A percentile compares a stretch with the other conserved stretches of the same genome.
These are phyloP conservation scores for Rousettus madagascariensis DNA, from an alignment of 2,797 vertebrate genomes.

Conservation along the genomic window DNA sequence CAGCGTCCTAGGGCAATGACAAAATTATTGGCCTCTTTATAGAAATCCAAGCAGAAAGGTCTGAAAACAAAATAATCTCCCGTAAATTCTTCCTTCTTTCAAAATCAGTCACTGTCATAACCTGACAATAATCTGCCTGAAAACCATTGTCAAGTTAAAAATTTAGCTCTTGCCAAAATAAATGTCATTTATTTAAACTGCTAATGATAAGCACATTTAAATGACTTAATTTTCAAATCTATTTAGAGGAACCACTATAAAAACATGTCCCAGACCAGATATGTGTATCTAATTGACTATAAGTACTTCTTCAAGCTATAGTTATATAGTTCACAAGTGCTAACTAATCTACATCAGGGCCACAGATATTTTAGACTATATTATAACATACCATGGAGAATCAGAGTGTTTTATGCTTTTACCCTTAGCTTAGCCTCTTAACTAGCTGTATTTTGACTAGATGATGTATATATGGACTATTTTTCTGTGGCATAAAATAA, in stretches of 20 bases:
- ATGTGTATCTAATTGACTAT: conserved; percentile 29
- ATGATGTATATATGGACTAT: background rate
- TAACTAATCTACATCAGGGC: conserved; percentile 19
- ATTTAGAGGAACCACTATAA: conserved; percentile 64
- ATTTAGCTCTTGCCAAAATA: conserved; percentile 74
- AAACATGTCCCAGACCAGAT: conserved; percentile 56
- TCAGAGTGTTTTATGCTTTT: background rate
- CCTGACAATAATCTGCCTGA: conserved; percentile 64
- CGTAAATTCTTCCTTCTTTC: conserved; percentile 47
- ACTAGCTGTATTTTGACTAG: background rate
- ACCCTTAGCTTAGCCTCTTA: background rate
- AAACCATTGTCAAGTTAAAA: conserved; percentile 68
- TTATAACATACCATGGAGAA: background rate
- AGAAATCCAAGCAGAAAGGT: background rate
- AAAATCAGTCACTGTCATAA: conserved; percentile 55
- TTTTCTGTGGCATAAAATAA: background rate
- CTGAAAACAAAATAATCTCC: conserved; percentile 22
- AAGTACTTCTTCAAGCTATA: conserved; percentile 36
- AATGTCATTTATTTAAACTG: conserved; percentile 69
- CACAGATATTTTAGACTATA: background rate
- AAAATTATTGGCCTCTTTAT: conserved; percentile 48
- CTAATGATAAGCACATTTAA: conserved; percentile 70
- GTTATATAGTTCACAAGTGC: background rate
- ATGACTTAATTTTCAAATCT: conserved; percentile 72
- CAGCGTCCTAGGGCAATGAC: background rate